Evolutionary conservation across 2,888 invertebrate species (phyloP).

Genomic region (Nebria salina): DNA sequence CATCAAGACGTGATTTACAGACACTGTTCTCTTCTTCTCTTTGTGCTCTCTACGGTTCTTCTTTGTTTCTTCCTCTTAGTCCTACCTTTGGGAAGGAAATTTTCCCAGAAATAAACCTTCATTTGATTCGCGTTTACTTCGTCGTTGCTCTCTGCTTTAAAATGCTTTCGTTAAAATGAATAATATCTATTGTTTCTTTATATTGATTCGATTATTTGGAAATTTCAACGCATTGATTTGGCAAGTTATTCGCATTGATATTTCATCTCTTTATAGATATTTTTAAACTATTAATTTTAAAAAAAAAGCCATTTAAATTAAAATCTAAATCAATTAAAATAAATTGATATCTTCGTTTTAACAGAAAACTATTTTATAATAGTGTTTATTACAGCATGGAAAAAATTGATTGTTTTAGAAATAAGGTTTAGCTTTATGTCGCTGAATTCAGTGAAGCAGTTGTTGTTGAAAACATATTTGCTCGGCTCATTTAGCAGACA

Average conservation of each 20-base stretch:
- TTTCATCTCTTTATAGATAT: not conserved
- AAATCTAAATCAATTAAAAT: too few species aligned
- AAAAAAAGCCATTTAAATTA: too few species aligned
- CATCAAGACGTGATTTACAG: constrained; percentile 43
- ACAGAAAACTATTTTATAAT: not conserved
- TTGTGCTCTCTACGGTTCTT: constrained; percentile 25
- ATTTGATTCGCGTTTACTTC: not conserved
- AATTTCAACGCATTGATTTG: not conserved
- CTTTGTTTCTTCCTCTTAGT: not conserved
- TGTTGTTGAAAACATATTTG: constrained; percentile 45
- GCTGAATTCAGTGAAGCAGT: constrained; percentile 28
- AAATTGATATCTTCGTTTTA: not conserved
- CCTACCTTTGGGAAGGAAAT: constrained; percentile 8
- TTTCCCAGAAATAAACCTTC: not conserved
- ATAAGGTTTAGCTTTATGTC: constrained; percentile 33
- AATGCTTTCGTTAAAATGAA: constrained; percentile 10
- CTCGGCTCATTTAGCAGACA: constrained; percentile 42
- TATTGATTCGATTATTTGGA: not conserved
- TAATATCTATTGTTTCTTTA: not conserved
- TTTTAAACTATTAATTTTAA: too few species aligned
- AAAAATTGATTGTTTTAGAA: constrained; percentile 5
- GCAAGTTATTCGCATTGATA: not conserved
- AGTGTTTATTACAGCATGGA: not conserved
- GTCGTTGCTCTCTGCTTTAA: not conserved
- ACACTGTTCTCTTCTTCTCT: constrained; percentile 27